These are phyloP conservation scores for Calliopsis andreniformis DNA, from an alignment of 1,140 invertebrate species.

Conservation along the genomic window DNA sequence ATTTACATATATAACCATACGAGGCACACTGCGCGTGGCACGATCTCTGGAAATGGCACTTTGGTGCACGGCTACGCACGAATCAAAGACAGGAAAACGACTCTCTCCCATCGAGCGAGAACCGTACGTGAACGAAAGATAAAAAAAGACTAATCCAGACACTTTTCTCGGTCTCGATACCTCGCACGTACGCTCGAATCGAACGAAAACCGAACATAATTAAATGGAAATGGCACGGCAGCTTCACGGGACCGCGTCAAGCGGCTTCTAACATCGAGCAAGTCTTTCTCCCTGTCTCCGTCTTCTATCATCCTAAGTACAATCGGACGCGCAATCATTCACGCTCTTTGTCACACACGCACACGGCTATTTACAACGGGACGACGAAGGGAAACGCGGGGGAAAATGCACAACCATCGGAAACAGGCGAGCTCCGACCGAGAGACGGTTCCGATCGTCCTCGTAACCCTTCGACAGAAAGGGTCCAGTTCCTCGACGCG, in stretches of 20 bases:
- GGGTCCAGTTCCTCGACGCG: constrained; percentile 13
- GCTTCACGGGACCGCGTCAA: constrained; percentile 77
- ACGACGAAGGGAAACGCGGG: background rate
- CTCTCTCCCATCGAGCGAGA: background rate
- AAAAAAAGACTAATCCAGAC: background rate
- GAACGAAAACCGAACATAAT: background rate
- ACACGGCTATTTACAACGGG: constrained; percentile 38
- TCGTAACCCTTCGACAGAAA: background rate
- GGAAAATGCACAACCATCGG: constrained; percentile 28
- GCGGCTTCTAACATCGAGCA: constrained; percentile 48
- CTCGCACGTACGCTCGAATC: constrained; percentile 10
- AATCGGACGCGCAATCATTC: background rate
- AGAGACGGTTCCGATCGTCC: background rate
- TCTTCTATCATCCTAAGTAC: constrained; percentile 11
- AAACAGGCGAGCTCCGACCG: background rate
- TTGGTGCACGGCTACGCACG: constrained; percentile 59
- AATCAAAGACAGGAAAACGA: background rate
- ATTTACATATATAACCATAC: constrained; percentile 49
- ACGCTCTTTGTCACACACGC: constrained; percentile 27
- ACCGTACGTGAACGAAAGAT: background rate
- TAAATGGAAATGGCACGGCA: constrained; percentile 74
- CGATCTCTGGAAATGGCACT: constrained; percentile 66
- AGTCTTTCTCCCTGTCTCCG: constrained; percentile 13
- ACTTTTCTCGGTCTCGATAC: background rate
- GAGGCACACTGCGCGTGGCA: constrained; percentile 3